These are phyloP conservation scores for Spisula solida DNA, from an alignment of 2,888 invertebrate species.

Conservation along the genomic window DNA sequence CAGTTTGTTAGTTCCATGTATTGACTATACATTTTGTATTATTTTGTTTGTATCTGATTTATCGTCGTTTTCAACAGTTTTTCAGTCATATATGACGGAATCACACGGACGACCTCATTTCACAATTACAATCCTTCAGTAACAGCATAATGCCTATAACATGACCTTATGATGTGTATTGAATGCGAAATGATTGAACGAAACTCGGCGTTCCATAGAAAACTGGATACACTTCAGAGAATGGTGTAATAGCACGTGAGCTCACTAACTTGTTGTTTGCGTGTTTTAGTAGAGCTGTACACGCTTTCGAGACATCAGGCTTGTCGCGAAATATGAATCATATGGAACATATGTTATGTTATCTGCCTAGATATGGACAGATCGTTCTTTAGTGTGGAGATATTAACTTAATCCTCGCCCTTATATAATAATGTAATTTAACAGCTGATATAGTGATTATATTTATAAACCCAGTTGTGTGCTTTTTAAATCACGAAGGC, in stretches of 20 bases:
- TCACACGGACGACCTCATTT: no score
- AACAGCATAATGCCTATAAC: no score
- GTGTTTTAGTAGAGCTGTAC: neutral
- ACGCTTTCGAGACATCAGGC: neutral
- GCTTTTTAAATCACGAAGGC: no score
- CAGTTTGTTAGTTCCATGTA: neutral
- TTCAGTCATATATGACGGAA: no score
- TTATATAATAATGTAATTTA: no score
- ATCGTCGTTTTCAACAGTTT: no score
- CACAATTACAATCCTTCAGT: no score
- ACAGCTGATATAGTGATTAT: no score
- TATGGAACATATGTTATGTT: slow-evolving; percentile 5
- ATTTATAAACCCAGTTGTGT: no score
- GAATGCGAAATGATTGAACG: neutral
- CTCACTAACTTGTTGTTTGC: neutral
- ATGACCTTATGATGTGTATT: no score
- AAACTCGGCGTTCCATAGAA: neutral
- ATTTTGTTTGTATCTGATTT: no score
- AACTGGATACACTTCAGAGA: neutral
- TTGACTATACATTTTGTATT: no score
- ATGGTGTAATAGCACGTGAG: neutral
- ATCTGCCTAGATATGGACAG: neutral
- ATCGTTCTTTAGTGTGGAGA: neutral
- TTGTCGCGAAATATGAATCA: neutral
- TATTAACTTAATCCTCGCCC: neutral